Evolutionary conservation across 2,797 vertebrate species (phyloP).

Genomic region (Enteromius argenteus): DNA sequence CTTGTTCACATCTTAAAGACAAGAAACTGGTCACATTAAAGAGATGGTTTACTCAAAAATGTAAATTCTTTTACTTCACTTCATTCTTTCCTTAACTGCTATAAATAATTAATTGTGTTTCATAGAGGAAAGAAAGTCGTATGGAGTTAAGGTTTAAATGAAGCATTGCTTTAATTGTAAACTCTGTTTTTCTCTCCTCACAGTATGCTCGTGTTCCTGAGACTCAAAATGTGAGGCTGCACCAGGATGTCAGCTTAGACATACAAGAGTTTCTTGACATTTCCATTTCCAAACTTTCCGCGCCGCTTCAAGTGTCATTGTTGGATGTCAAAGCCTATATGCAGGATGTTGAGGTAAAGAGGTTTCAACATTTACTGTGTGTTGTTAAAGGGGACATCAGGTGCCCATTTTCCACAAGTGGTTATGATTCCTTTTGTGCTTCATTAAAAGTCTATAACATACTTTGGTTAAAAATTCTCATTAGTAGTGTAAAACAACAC

Average conservation of each 20-base stretch:
- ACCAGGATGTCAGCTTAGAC: conserved; percentile 81
- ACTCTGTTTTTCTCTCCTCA: conserved; percentile 7
- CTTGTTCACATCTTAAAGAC: background rate
- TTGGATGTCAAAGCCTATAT: conserved; percentile 87
- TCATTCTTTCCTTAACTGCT: background rate
- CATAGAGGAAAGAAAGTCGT: background rate
- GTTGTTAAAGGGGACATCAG: background rate
- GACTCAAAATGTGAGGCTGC: conserved; percentile 87
- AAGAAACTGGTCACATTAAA: background rate
- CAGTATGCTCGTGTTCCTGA: conserved; percentile 86
- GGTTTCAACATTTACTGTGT: background rate
- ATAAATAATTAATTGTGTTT: background rate
- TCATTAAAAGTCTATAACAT: too few relatives aligned
- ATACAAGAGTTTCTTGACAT: conserved; percentile 88
- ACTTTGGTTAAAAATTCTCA: too few relatives aligned
- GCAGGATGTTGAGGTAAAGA: conserved; percentile 91
- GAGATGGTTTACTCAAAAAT: background rate
- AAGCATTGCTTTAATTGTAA: conserved; percentile 64
- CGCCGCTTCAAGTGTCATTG: conserved; percentile 89
- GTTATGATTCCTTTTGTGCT: too few relatives aligned
- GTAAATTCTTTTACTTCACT: background rate
- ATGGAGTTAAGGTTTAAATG: background rate
- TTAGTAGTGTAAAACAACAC: too few relatives aligned
- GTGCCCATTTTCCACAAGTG: too few relatives aligned
- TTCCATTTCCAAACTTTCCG: conserved; percentile 86